Evolutionary conservation across 2,113 vertebrate genomes (phyloP).

Genomic region (Orthonyx spaldingii): DNA sequence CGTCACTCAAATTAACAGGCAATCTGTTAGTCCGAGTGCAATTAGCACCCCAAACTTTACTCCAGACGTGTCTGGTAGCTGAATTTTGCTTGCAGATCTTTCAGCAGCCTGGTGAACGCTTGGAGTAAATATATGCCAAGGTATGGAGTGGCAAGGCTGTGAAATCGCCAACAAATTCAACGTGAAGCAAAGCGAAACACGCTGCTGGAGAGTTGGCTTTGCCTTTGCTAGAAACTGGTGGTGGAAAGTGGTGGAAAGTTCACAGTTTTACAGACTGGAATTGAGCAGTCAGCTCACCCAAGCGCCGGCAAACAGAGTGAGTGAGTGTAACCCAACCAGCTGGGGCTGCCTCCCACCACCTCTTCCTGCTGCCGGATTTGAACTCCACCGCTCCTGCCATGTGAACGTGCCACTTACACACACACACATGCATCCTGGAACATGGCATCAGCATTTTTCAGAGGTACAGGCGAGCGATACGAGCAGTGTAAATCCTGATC

Average conservation of each 20-base stretch:
- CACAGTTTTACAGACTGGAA: neutral
- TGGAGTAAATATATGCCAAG: neutral
- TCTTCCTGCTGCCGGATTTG: neutral
- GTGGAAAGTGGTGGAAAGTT: neutral
- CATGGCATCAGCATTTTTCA: neutral
- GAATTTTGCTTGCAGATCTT: neutral
- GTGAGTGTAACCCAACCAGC: neutral
- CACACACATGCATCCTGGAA: neutral
- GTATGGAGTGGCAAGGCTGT: neutral
- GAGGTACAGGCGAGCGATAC: rapidly evolving
- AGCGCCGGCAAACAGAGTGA: rapidly evolving
- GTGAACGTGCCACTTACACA: neutral
- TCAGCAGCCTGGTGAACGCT: neutral
- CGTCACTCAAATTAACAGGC: neutral
- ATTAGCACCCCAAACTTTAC: conserved; percentile 28
- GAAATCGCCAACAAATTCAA: neutral
- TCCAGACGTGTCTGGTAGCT: neutral
- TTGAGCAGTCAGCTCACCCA: neutral
- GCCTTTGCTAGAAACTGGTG: neutral
- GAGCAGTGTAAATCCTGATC: neutral
- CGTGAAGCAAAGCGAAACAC: neutral
- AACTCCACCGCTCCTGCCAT: rapidly evolving
- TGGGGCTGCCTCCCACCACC: neutral
- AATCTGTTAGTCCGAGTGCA: conserved; percentile 37
- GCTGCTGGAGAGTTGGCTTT: neutral